Base-by-base conservation (phyloP, 2,113 vertebrate species). In the Vimba vimba region DNA sequence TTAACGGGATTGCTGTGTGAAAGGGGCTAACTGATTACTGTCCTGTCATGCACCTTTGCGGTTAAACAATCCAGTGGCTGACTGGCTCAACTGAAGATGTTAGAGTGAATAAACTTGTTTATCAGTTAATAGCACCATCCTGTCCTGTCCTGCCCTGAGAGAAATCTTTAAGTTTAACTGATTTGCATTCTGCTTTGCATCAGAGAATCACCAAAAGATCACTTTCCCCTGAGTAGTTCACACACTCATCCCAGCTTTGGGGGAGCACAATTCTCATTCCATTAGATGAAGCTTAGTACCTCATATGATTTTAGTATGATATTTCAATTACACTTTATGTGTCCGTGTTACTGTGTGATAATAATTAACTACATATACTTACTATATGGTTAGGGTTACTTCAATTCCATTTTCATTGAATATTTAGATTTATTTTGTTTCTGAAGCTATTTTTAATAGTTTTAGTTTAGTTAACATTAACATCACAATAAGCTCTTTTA, bases 171-270 rank as follows among this genome's bases (percentile, higher is more conserved):
- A 43, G 11, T n/a, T 27, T 69, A 55, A 47, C 55, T 62, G 13
- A 81, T 50, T 91, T 93, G 83, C 87, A 90, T 91, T 69, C 73
- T 47, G 57, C 83, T 93, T 91, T 93, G 88, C 85, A 91, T 92
- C 59, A 62, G 68, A 71, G 33, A 86, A 71, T 77, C 30, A 86
- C n/a, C 82, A 84, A 79, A 39, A 21, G 21, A 55, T 23, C 45
- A 43, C 73, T 68, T 17, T 47, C 39, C 25, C 79, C 66, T 21
- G 81, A 30, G 3, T 39, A 45, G 33, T 73, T 73, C 1, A 21
- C 12, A 2, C 4, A 25, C 43, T 27, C 23, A 47, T 47, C 39
- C 23, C 57, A 55, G 19, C 62, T 57, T 60, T 6, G 60, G 33
- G 12, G 25, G 33, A 43, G 23, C 5, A 12, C 43, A 6, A 33